phyloP scores from a whole-genome alignment of 2,888 invertebrate species.

The Mythimna lalbum region DNA sequence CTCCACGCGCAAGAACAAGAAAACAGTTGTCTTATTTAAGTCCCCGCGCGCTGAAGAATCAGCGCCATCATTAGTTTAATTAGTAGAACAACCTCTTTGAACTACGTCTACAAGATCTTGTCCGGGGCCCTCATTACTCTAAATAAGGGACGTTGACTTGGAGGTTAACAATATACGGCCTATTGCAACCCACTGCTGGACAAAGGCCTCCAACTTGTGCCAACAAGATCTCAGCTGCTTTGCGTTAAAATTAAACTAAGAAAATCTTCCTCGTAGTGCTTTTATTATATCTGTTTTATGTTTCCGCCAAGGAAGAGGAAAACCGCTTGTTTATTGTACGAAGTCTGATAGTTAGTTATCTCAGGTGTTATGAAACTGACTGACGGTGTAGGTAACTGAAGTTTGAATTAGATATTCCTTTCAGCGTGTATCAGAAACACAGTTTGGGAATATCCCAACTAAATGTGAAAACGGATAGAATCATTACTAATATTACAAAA shows the following conservation, averaged over 20 bases:
- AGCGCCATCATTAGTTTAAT: constrained; percentile 35
- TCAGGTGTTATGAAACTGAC: constrained; percentile 7
- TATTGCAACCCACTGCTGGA: constrained; percentile 21
- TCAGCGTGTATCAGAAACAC: not conserved
- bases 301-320: not conserved
- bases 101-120: constrained; percentile 28
- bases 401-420: not conserved
- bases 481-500: too few species aligned
- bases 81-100: constrained; percentile 17
- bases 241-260: constrained; percentile 18
- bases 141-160: constrained; percentile 33
- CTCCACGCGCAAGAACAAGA: not conserved
- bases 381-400: not conserved
- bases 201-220: constrained; percentile 20
- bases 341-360: not conserved
- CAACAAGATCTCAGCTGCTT: constrained; percentile 17
- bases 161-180: constrained; percentile 17
- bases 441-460: too few species aligned
- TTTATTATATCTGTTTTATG: not conserved
- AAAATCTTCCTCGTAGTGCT: not conserved
- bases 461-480: too few species aligned
- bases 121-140: constrained; percentile 35
- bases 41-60: constrained; percentile 13
- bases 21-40: constrained; percentile 17
- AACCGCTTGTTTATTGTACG: not conserved